Base-by-base conservation (phyloP, 2,797 vertebrate genomes). In the Sebastes umbrosus region DNA sequence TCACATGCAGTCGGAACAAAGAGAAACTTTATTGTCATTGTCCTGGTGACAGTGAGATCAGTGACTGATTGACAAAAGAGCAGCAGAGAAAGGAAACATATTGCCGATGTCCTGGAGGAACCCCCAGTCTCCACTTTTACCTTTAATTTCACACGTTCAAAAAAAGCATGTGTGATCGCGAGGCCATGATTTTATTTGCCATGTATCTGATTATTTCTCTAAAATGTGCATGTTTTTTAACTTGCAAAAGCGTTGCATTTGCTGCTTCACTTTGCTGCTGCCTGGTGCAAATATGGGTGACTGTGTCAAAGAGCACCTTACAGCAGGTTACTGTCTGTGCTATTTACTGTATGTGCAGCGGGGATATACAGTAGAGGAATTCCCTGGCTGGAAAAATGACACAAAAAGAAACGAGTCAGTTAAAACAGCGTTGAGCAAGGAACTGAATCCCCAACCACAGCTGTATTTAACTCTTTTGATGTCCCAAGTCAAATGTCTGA, bases 41-140 rank as follows among this genome's bases (percentile, higher is more conserved):
- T 92, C 84, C 75, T 69, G 84, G 73, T 80, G 89, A 90, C 79
- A 90, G 92, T 93, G 90, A 94, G 89, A 92, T 94, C 93, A 92
- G 88, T 74, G 86, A 27, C 77, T 80, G 86, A 89, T 84, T 79
- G 90, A 93, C 91, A 88, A 87, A 87, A 79, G 89, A 88, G 84
- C 83, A 80, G 85, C 84, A 85, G 84, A 92, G 82, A 90, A 84
- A 90, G 92, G 93, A 92, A 93, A 87, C 91, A 84, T 87, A 92
- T 92, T 91, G 85, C 77, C 1, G 14, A 85, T 89, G 91, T 93
- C 90, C 93, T 89, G 87, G 75, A 92, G 90, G 90, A 91, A 86
- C 85, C 79, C 84, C 32, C 60, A 59, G 68, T 22, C 76, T 77
- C 67, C 74, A 58, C 54, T 55, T 54, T 2, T 34, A 79, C 79